Evolutionary conservation across 2,113 vertebrate species (phyloP).

Genomic region (Phaethon lepturus): DNA sequence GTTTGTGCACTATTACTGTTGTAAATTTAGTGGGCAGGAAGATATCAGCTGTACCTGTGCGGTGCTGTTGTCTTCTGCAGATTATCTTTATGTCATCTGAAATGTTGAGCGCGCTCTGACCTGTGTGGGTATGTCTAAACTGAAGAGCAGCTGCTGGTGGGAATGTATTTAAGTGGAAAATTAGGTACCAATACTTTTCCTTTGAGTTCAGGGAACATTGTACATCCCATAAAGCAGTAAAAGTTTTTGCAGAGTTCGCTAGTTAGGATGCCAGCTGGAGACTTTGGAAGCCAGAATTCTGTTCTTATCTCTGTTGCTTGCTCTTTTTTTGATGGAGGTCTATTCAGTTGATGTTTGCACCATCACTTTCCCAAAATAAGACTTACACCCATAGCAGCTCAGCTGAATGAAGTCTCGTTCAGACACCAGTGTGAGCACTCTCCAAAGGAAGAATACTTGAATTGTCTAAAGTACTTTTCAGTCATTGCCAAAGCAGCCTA

Average conservation of each 20-base stretch:
- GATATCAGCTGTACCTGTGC: rapidly evolving
- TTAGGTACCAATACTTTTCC: neutral
- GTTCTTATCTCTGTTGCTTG: neutral
- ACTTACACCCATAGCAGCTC: neutral
- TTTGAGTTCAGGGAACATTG: neutral
- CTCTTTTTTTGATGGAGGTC: neutral
- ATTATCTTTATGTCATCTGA: rapidly evolving
- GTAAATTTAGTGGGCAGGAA: neutral
- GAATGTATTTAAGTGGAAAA: neutral
- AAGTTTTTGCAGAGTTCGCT: neutral
- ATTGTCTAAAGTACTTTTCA: neutral
- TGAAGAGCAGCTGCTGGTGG: neutral
- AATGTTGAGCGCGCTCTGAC: rapidly evolving
- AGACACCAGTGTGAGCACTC: rapidly evolving
- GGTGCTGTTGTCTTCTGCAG: neutral
- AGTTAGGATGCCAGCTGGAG: neutral
- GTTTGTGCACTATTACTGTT: rapidly evolving
- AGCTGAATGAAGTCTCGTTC: rapidly evolving
- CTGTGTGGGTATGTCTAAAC: rapidly evolving
- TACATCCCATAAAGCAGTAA: rapidly evolving
- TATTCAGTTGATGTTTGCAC: neutral
- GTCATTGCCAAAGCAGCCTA: neutral
- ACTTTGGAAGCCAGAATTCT: neutral
- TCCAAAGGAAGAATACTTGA: neutral
- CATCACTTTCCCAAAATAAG: neutral